phyloP scores from a whole-genome alignment of 2,888 invertebrate species.

The Parelbella ahira region DNA sequence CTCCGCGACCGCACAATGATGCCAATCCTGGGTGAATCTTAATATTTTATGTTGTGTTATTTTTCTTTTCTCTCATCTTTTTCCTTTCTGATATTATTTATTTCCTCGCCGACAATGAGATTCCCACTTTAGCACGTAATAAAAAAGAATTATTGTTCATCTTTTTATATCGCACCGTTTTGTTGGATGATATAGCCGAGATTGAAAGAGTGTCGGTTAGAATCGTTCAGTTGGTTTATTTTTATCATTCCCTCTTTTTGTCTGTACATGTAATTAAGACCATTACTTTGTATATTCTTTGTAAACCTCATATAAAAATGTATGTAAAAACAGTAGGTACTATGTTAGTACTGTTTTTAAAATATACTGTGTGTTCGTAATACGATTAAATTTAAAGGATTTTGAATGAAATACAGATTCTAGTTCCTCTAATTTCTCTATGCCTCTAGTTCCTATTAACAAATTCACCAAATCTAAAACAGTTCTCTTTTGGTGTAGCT shows the following conservation, averaged over 20 bases:
- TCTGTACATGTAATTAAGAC: neutral
- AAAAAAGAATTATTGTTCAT: slow-evolving; percentile 80
- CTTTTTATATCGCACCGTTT: slow-evolving; percentile 73
- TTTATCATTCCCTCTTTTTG: slow-evolving; percentile 19
- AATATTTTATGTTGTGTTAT: slow-evolving; percentile 80
- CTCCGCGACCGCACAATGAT: slow-evolving; percentile 72
- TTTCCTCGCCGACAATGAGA: slow-evolving; percentile 77
- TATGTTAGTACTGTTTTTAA: too few relatives aligned
- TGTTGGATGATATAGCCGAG: slow-evolving; percentile 67
- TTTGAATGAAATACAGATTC: too few relatives aligned
- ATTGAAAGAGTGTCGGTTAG: slow-evolving; percentile 60
- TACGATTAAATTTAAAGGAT: too few relatives aligned
- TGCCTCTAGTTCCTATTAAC: too few relatives aligned
- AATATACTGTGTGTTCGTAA: too few relatives aligned
- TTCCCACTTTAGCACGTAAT: slow-evolving; percentile 79
- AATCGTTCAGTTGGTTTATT: slow-evolving; percentile 28
- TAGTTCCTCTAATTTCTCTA: too few relatives aligned
- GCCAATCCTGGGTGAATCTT: slow-evolving; percentile 79
- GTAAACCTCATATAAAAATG: too few relatives aligned
- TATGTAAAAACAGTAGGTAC: too few relatives aligned
- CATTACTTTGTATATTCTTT: too few relatives aligned
- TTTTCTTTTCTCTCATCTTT: slow-evolving; percentile 75
- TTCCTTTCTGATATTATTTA: slow-evolving; percentile 78
- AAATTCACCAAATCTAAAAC: too few relatives aligned
- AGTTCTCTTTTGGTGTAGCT: too few relatives aligned